Base-by-base conservation (phyloP, 35 echinoderm and acorn worm species). In the Lytechinus variegatus region DNA sequence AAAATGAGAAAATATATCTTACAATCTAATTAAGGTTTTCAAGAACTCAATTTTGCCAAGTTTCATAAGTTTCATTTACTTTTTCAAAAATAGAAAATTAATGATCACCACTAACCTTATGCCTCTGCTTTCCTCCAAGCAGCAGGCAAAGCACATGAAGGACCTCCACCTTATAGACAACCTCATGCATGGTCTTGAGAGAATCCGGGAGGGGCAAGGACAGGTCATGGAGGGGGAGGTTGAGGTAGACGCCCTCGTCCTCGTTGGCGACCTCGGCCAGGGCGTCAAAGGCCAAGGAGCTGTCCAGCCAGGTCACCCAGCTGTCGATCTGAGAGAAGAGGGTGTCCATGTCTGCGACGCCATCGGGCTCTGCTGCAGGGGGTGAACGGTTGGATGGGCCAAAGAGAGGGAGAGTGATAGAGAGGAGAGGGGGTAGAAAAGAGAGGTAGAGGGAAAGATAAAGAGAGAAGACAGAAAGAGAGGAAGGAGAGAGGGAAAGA, bases 291-390 rank as follows among this genome's bases (percentile, higher is more conserved):
- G 98, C 98, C 56, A 99, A 86, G 1, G 98, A 99, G 72, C 97
- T 99, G 56, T 99, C 98, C 89, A 99, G 95, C 98, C 98, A 99
- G 60, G 97, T 99, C 56, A 99, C 98, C 98, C 98, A 99, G 94
- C 97, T 96, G 55, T 98, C 98, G 53, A 99, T 97, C 95, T 99
- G 97, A 92, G 94, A 97, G 56, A 97, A 98, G n/a, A 99, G 94
- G 53, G 79, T 27, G 94, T 93, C 92, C 92, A 93, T 86, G 94
- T 95, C 94, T 9, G 79, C 51, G 10, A 52, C 54, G 6, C 79
- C 58, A 24, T 86, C 58, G 9, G 92, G 92, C 54, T 93, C 92
- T 10, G 92, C 92, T 93, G 54, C 9, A 93, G 54, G 53, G n/a
- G 16, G n/a, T 79, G 21, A 19, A 79, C 0, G 55, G 5, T 8